These are phyloP conservation scores for Anthoptus insignis DNA, from an alignment of 2,888 invertebrate genomes.

Conservation along the genomic window DNA sequence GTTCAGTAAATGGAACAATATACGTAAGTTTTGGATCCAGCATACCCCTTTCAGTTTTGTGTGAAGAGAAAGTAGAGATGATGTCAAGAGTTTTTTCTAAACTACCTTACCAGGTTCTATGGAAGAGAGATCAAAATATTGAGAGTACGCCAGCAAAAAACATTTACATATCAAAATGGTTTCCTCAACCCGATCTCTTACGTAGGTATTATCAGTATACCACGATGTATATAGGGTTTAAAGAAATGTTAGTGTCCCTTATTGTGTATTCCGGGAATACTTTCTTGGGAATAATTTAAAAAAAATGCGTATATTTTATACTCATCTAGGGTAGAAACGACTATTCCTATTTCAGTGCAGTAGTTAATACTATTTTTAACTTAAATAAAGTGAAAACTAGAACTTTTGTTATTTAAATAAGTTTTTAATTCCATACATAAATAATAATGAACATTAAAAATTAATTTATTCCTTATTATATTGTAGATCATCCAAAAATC, in stretches of 20 bases:
- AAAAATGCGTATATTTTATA: no score
- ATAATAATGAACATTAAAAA: no score
- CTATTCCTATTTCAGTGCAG: no score
- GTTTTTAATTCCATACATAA: no score
- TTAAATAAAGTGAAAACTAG: no score
- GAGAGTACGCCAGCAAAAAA: not conserved
- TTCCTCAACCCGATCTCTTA: slow-evolving; percentile 8
- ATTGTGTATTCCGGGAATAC: no score
- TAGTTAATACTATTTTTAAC: no score
- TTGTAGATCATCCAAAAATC: slow-evolving; percentile 71
- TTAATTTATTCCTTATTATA: not conserved
- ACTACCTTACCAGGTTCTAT: slow-evolving; percentile 12
- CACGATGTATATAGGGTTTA: no score
- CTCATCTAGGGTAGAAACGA: no score
- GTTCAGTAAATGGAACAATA: slow-evolving; percentile 3
- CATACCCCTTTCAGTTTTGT: not conserved
- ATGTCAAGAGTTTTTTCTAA: slow-evolving; percentile 11
- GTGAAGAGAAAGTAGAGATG: slow-evolving; percentile 3
- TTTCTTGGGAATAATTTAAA: no score
- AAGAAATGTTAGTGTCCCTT: no score
- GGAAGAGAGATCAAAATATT: slow-evolving; percentile 1
- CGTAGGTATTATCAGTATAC: not conserved
- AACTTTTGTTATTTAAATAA: no score
- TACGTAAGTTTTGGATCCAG: slow-evolving; percentile 21
- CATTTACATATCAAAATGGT: slow-evolving; percentile 6